These are phyloP conservation scores for Eufriesea mexicana DNA, from an alignment of 1,140 invertebrate species.

Conservation along the genomic window DNA sequence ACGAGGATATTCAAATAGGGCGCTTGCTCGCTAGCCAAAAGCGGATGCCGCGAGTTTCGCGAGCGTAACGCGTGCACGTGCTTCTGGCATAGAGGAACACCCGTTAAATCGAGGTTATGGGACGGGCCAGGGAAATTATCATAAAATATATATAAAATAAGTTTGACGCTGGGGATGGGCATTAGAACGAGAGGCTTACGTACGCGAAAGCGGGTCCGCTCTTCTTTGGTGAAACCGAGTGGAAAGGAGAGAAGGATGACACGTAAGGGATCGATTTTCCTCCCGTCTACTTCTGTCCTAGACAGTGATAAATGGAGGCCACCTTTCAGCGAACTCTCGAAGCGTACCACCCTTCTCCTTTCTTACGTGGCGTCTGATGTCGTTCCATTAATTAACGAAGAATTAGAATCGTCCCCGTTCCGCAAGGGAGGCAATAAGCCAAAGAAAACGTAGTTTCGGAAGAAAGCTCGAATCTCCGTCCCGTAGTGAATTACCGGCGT, in stretches of 20 bases:
- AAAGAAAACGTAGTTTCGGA: not conserved
- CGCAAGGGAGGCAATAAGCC: conserved; percentile 14
- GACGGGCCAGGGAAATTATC: conserved; percentile 51
- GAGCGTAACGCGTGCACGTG: conserved; percentile 10
- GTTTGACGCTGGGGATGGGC: not conserved
- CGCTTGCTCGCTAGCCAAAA: not conserved
- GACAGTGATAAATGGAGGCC: conserved; percentile 79
- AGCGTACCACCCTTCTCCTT: conserved; percentile 64
- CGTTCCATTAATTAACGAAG: conserved; percentile 74
- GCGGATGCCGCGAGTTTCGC: not conserved
- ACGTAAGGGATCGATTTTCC: conserved; percentile 77
- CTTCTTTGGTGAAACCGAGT: conserved; percentile 36
- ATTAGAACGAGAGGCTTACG: not conserved
- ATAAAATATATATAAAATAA: conserved; percentile 60
- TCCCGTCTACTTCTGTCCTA: conserved; percentile 75
- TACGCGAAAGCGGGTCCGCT: conserved; percentile 39
- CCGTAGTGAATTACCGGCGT: not conserved
- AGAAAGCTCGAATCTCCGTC: conserved; percentile 11
- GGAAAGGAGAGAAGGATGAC: conserved; percentile 66
- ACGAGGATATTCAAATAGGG: not conserved
- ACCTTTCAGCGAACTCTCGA: conserved; percentile 73
- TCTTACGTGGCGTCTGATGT: conserved; percentile 65
- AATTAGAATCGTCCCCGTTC: conserved; percentile 69
- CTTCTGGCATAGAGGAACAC: conserved; percentile 39
- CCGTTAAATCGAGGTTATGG: conserved; percentile 7